Percentiles rank a stretch among this genome's conserved stretches.
phyloP scores from a whole-genome alignment of 2,888 invertebrate species.

The Chalcosyrphus nemorum region DNA sequence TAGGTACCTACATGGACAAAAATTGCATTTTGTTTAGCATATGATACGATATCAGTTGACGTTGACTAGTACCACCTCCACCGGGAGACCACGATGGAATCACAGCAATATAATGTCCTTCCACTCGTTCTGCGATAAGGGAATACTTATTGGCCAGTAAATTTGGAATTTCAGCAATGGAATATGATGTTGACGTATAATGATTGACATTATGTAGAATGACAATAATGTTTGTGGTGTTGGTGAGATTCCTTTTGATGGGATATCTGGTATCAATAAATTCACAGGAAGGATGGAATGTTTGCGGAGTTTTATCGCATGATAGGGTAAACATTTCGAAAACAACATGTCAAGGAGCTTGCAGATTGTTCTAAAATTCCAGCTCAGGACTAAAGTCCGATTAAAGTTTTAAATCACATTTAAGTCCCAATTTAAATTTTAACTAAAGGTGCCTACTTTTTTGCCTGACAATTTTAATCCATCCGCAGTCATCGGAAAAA shows the following conservation, averaged over 20 bases:
- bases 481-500: not conserved
- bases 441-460: not conserved
- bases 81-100: slow-evolving; percentile 15
- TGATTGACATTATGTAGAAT: slow-evolving; percentile 60
- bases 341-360: too few species aligned
- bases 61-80: slow-evolving; percentile 5
- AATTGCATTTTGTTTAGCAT: slow-evolving; percentile 49
- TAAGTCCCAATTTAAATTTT: not conserved
- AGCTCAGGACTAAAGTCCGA: too few species aligned
- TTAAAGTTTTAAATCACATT: not conserved
- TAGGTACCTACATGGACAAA: slow-evolving; percentile 42
- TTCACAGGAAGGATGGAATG: too few species aligned
- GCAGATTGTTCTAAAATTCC: too few species aligned
- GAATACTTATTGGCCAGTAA: slow-evolving; percentile 50
- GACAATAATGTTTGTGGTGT: slow-evolving; percentile 23
- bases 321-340: too few species aligned
- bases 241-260: not conserved
- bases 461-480: not conserved
- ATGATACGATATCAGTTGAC: slow-evolving; percentile 55
- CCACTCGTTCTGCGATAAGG: slow-evolving; percentile 18
- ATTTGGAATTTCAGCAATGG: slow-evolving; percentile 45
- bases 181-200: slow-evolving; percentile 46
- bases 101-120: slow-evolving; percentile 46
- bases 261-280: too few species aligned
- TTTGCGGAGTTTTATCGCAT: too few species aligned